Conservation (phyloP, 2,113 vertebrate species). For the Hemiprocne comata region DNA sequence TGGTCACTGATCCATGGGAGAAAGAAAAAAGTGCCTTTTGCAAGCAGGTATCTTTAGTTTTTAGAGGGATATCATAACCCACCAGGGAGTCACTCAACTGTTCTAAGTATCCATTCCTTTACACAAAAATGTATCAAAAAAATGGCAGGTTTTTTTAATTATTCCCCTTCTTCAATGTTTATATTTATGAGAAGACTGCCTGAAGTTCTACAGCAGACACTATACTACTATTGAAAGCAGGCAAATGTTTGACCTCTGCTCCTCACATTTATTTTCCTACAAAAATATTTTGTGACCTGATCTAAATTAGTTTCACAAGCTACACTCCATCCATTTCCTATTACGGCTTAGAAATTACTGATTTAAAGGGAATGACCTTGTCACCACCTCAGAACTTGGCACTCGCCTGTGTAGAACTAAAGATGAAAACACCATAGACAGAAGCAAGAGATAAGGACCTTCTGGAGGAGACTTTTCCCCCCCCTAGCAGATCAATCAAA, state of each 20-base stretch:
- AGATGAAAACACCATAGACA: neutral
- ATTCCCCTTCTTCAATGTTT: neutral
- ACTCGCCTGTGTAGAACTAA: neutral
- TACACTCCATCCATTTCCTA: slow-evolving; percentile 3
- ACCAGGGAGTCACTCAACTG: slow-evolving; percentile 12
- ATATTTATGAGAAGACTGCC: neutral
- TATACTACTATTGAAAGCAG: neutral
- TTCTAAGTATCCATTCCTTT: slow-evolving; percentile 10
- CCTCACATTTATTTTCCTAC: slow-evolving; percentile 23
- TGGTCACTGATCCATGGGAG: neutral
- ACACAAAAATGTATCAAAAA: slow-evolving; percentile 17
- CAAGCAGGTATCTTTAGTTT: neutral
- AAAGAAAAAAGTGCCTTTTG: neutral
- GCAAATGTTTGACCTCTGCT: slow-evolving; percentile 15
- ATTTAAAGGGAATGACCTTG: slow-evolving; percentile 37
- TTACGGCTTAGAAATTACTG: slow-evolving; percentile 3
- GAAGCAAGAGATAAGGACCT: neutral
- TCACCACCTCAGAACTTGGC: neutral
- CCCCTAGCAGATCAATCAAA: neutral
- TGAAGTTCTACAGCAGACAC: slow-evolving; percentile 14
- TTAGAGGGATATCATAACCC: slow-evolving; percentile 18
- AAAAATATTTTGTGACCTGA: slow-evolving; percentile 42
- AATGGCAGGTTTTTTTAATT: slow-evolving; percentile 59
- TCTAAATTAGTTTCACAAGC: slow-evolving; percentile 43
- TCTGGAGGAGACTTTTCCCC: neutral